Percentiles rank a stretch among this genome's conserved stretches.
Conservation (phyloP, 1,140 invertebrate species). For the Aplysia californica region DNA sequence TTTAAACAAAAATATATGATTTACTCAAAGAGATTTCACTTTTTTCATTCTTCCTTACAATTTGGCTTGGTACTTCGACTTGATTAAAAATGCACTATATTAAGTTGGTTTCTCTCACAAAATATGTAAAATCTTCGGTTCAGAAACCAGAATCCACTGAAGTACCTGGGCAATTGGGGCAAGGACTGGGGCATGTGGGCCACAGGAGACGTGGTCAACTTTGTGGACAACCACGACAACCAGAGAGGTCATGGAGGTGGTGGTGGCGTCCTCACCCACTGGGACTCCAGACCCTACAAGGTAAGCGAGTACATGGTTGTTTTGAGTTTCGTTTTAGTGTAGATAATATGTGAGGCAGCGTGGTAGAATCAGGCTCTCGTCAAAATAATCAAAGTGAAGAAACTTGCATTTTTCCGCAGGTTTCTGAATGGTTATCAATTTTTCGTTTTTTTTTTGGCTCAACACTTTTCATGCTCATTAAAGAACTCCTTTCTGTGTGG, state of each 20-base stretch:
- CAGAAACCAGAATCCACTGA: conserved; percentile 49
- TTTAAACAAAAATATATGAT: too few relatives aligned
- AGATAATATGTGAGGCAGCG: too few relatives aligned
- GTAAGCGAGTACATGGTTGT: too few relatives aligned
- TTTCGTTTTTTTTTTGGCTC: too few relatives aligned
- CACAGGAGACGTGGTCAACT: conserved; percentile 64
- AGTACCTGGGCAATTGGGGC: conserved; percentile 58
- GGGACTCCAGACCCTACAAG: conserved; percentile 69
- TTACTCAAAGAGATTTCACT: neutral
- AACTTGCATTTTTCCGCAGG: too few relatives aligned
- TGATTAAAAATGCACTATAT: too few relatives aligned
- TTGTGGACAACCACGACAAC: conserved; percentile 71
- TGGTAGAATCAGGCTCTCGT: too few relatives aligned
- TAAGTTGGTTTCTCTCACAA: neutral
- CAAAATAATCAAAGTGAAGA: too few relatives aligned
- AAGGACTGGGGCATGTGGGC: conserved; percentile 61
- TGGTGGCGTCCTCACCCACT: conserved; percentile 61
- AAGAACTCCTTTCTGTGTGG: too few relatives aligned
- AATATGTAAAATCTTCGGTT: neutral
- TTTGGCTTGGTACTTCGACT: neutral
- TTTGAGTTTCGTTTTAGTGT: too few relatives aligned
- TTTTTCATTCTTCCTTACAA: neutral
- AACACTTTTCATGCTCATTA: too few relatives aligned
- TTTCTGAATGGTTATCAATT: too few relatives aligned
- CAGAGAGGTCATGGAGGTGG: conserved; percentile 65